phyloP scores from a whole-genome alignment of 64 coral and sea anemone species.

The Trachythela sp. region DNA sequence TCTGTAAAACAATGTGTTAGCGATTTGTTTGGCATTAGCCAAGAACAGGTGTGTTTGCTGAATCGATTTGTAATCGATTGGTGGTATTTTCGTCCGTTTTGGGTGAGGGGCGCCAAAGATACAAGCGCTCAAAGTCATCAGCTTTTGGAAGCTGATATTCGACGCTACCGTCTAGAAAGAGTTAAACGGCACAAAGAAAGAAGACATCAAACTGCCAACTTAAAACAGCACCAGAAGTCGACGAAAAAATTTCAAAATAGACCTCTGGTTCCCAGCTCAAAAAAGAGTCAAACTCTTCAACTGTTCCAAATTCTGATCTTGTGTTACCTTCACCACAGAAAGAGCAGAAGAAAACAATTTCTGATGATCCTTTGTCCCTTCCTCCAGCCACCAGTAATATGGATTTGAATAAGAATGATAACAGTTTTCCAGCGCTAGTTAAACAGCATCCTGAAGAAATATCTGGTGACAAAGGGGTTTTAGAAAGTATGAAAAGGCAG shows the following conservation, averaged over 20 bases:
- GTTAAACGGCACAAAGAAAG: slow-evolving; percentile 22
- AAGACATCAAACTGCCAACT: not conserved
- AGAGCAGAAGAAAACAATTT: not conserved
- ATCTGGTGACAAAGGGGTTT: not conserved
- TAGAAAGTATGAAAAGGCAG: not conserved
- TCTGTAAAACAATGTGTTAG: too few species aligned
- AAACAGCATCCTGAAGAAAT: not conserved
- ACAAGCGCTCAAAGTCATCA: too few species aligned
- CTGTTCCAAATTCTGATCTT: not conserved
- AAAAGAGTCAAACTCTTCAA: not conserved
- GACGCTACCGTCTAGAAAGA: too few species aligned
- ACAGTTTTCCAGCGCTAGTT: not conserved
- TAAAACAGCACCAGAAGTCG: not conserved
- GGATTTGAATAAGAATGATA: not conserved
- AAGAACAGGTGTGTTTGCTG: too few species aligned
- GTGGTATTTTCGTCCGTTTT: too few species aligned
- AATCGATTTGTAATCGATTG: too few species aligned
- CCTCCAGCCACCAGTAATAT: not conserved
- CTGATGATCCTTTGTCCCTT: not conserved
- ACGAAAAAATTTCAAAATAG: not conserved
- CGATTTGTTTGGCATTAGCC: too few species aligned
- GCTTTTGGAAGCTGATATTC: too few species aligned
- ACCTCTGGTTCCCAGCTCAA: not conserved
- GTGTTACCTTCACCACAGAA: not conserved
- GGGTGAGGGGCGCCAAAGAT: too few species aligned